Evolutionary conservation across 2,113 vertebrate genomes (phyloP).

Genomic region (Dasyprocta punctata): DNA sequence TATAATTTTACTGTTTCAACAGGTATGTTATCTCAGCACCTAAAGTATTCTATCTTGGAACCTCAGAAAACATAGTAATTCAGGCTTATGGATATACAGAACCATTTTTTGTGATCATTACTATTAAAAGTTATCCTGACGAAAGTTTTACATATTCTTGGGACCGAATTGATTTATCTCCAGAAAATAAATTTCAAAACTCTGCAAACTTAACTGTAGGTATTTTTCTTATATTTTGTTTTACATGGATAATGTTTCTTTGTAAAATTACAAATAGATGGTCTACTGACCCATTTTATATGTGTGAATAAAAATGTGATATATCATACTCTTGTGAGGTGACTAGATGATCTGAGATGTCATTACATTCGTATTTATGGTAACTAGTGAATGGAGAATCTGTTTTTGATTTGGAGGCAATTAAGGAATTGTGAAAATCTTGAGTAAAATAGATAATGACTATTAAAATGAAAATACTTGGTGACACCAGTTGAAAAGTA

Average conservation of each 20-base stretch:
- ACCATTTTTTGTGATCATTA: constrained; percentile 82
- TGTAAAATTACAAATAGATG: not conserved
- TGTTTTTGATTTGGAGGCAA: not conserved
- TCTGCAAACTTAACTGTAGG: constrained; percentile 87
- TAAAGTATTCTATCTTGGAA: constrained; percentile 85
- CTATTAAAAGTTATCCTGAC: constrained; percentile 89
- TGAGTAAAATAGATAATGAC: not conserved
- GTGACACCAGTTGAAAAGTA: constrained; percentile 7
- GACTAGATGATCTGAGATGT: not conserved
- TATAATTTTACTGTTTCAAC: constrained; percentile 49
- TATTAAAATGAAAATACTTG: not conserved
- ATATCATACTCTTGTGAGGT: not conserved
- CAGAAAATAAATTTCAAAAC: constrained; percentile 87
- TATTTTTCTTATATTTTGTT: constrained; percentile 38
- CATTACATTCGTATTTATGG: not conserved
- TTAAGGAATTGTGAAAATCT: not conserved
- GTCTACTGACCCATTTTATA: not conserved
- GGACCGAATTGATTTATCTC: constrained; percentile 82
- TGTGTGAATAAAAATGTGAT: not conserved
- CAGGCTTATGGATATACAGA: constrained; percentile 88
- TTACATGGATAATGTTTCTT: not conserved
- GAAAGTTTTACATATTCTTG: constrained; percentile 67
- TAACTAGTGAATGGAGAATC: not conserved
- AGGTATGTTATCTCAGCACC: constrained; percentile 92
- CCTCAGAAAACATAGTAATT: constrained; percentile 88